A percentile compares a stretch with the other conserved stretches of the same genome.
Evolutionary conservation across 2,888 invertebrate species (phyloP).

Genomic region (Brachylomia viminalis): DNA sequence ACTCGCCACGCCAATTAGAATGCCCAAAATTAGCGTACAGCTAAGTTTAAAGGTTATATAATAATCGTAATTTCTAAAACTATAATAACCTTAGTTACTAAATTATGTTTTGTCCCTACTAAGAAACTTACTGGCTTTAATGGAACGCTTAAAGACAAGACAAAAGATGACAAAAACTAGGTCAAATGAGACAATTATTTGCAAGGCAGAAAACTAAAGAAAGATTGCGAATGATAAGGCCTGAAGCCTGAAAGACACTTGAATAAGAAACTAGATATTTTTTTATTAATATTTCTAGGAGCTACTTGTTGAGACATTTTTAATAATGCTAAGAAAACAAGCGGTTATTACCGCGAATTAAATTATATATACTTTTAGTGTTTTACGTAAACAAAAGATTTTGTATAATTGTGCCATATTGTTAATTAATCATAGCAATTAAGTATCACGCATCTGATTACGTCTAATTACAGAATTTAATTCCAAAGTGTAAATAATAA

Average conservation of each 20-base stretch:
- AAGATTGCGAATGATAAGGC: slow-evolving; percentile 25
- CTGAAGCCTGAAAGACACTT: slow-evolving; percentile 15
- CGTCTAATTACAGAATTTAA: slow-evolving; percentile 1
- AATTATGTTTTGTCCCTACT: slow-evolving; percentile 13
- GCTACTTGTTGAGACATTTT: background rate
- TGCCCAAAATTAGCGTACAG: background rate
- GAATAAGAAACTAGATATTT: slow-evolving; percentile 26
- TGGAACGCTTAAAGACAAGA: slow-evolving; percentile 29
- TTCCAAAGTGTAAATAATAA: background rate
- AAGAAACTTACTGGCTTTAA: slow-evolving; percentile 14
- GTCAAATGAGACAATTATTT: slow-evolving; percentile 37
- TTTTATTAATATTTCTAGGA: slow-evolving; percentile 1
- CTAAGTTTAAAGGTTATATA: slow-evolving; percentile 1
- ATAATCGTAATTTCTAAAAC: slow-evolving; percentile 14
- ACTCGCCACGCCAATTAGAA: background rate
- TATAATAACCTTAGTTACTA: background rate
- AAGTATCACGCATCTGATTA: background rate
- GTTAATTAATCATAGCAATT: slow-evolving; percentile 1
- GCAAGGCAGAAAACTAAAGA: slow-evolving; percentile 28
- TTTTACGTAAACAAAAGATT: slow-evolving; percentile 13
- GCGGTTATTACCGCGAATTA: background rate
- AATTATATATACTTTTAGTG: background rate
- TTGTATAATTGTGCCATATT: background rate
- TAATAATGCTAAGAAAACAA: slow-evolving; percentile 21
- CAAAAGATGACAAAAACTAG: slow-evolving; percentile 35